Evolutionary conservation across 2,888 invertebrate genomes (phyloP).

Genomic region (Tetragonisca angustula): DNA sequence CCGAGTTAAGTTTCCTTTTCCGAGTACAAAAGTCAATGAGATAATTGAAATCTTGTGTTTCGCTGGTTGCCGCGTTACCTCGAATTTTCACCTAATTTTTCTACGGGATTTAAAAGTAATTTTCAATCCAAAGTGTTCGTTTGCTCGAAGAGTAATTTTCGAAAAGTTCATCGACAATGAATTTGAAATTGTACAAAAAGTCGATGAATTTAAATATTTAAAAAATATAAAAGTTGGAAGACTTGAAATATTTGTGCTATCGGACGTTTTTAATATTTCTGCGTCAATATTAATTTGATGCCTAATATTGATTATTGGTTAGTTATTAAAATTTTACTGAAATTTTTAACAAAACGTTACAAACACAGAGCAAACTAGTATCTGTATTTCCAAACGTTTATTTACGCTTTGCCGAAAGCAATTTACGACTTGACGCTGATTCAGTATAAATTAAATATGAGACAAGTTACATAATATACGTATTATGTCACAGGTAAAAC

Average conservation of each 20-base stretch:
- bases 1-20: constrained; percentile 34
- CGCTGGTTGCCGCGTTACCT: not conserved
- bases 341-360: not conserved
- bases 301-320: no score
- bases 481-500: not conserved
- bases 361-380: not conserved
- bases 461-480: not conserved
- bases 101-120: not conserved
- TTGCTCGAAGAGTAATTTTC: no score
- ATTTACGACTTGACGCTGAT: not conserved
- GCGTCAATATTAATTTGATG: not conserved
- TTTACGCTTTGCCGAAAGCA: not conserved
- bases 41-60: constrained; percentile 43
- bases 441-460: not conserved
- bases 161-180: no score
- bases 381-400: not conserved
- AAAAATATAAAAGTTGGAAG: not conserved
- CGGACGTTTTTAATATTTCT: not conserved
- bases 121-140: not conserved
- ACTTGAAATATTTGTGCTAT: not conserved
- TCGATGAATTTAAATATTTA: not conserved
- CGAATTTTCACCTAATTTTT: not conserved
- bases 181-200: not conserved
- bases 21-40: constrained; percentile 29
- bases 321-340: not conserved